A percentile compares a stretch with the other conserved stretches of the same genome.
Evolutionary conservation across 2,888 invertebrate genomes (phyloP).

Genomic region (Andrena marginata): DNA sequence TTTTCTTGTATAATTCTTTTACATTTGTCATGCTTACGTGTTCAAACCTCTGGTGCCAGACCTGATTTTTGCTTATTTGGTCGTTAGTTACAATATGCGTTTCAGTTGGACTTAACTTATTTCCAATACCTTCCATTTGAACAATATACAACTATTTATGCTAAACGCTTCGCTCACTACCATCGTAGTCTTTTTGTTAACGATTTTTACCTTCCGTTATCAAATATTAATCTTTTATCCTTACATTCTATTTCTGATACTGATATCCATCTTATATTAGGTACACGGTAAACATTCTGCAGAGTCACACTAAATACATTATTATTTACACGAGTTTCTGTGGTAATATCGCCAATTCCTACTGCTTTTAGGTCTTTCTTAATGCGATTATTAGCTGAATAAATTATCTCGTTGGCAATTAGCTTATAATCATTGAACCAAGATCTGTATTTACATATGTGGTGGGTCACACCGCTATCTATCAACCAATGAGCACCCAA

Average conservation of each 20-base stretch:
- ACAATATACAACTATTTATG: conserved; percentile 20
- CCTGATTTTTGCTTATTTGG: background rate
- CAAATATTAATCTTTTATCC: conserved; percentile 20
- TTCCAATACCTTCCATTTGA: background rate
- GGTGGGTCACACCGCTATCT: conserved; percentile 45
- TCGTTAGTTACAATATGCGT: background rate
- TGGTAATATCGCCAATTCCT: conserved; percentile 18
- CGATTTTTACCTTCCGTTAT: conserved; percentile 2
- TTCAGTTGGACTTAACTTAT: conserved; percentile 9
- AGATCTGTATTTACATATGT: conserved; percentile 42
- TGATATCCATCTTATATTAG: conserved; percentile 33
- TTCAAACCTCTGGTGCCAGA: background rate
- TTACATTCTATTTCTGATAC: conserved; percentile 33
- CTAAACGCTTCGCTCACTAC: conserved; percentile 32
- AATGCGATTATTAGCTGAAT: conserved; percentile 7
- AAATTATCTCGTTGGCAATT: conserved; percentile 28
- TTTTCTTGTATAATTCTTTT: conserved; percentile 2
- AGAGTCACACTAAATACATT: conserved; percentile 1
- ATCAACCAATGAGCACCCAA: conserved; percentile 42
- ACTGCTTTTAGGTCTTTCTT: conserved; percentile 9
- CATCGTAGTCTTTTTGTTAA: conserved; percentile 8
- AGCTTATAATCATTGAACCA: conserved; percentile 30
- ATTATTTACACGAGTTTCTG: conserved; percentile 3
- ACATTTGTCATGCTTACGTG: conserved; percentile 6
- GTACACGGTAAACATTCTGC: conserved; percentile 30